Evolutionary conservation across 2,888 invertebrate species (phyloP), one percentile per base, ranked within the genome.

Genomic region (Laspeyria flexula): DNA sequence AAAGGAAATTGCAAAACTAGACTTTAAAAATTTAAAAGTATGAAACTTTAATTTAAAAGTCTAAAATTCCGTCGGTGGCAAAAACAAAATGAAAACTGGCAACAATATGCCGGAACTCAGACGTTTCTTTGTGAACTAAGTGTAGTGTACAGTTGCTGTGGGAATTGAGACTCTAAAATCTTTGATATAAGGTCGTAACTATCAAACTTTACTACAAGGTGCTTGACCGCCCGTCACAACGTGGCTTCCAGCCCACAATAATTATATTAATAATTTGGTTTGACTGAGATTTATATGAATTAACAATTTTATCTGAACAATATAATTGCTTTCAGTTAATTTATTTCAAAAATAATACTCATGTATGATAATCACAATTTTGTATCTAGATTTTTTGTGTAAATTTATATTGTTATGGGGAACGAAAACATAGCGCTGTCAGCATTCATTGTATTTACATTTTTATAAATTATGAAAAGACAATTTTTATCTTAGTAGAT

Each of bases 41-140:
- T 33, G 9, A 30, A 12, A 30, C 12, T 33, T 13, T 15, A 11
- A 33, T 33, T 33, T 33, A 10, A 33, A 33, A 33, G 33, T 33
- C 13, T 15, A 33, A 33, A 15, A 15, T 12, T 1, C 10, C 18
- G 15, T 43, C 11, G 30, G 45, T 33, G 27, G 11, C 42, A 52
- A 56, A 57, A 62, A 46, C 5, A 54, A 58, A 41, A 50, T 42
- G 30, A 46, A 35, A 29, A 33, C 34, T 42, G 33, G 31, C 43
- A 0, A 43, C 63, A 33, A 33, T 33, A 33, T 33, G 33, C 54
- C 63, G 60, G 60, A 63, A 61, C 49, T 30, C 4, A 49, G 31
- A 13, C 30, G 37, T 38, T 33, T 33, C 46, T 55, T 25, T 6
- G 30, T 12, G 16, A 40, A 33, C 30, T 30, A 30, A 52, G 38